Evolutionary conservation across 2,888 invertebrate species (phyloP), one percentile per base, ranked within the genome.

Genomic region (Luffia ferchaultella): DNA sequence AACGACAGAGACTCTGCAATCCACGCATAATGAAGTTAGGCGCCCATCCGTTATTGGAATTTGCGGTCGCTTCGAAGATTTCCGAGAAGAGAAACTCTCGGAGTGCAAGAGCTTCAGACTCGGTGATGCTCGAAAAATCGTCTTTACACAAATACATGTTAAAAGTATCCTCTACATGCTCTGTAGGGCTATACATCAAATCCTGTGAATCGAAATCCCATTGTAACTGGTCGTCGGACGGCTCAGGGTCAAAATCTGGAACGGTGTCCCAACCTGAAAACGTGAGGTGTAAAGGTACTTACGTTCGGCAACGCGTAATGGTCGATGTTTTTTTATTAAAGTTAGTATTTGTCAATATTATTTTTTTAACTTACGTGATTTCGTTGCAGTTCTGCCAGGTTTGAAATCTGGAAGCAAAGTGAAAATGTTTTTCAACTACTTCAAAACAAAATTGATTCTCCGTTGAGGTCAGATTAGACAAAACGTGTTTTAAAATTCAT

Each of bases 11-110:
- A 52, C 67, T 73, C 55, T 76, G 72, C 7, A 76, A 60, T 19
- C 75, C 78, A 58, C 71, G 74, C 18, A 78, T 57, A 5, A 67
- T 72, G 53, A 76, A 66, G 46, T 72, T 70, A 0, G 77, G 78
- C 0, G 76, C 62, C 73, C 74, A 76, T 0, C 70, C 71, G 15
- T 42, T 40, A 42, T 5, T 15, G 0, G 60, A 58, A 0, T 53
- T 52, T 51, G 68, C 66, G 0, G 72, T 67, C 15, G 61, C 66
- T 30, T 62, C 57, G 20, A 75, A 59, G 51, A 82, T 69, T 58
- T 75, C 57, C 1, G 64, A 46, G 9, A 80, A 62, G 2, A 83
- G 57, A 52, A 67, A 80, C 15, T 67, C 58, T 55, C 71, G 75
- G 9, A 83, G 54, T 17, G 59, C 57, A 0, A 65, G 62, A 0